Conservation (phyloP, 2,113 vertebrate genomes). For the Neogale vison region DNA sequence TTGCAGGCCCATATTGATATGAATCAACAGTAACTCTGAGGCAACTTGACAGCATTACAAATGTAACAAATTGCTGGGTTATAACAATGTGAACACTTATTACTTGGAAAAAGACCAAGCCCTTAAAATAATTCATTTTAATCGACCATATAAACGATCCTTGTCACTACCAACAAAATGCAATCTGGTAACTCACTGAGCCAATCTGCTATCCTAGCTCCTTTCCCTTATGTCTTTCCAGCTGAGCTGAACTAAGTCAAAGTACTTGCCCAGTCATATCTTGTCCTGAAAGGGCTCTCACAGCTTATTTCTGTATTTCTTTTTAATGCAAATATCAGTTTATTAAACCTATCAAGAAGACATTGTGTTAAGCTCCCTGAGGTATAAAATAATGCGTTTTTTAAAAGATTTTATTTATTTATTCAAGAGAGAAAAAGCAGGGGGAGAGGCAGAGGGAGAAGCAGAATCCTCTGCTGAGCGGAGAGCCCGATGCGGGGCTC, state of each 20-base stretch:
- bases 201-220: background rate
- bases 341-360: background rate
- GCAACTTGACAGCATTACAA: background rate
- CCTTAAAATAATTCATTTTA: background rate
- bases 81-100: background rate
- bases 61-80: background rate
- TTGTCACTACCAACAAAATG: background rate
- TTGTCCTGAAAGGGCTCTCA: background rate
- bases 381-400: background rate
- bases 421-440: background rate
- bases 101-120: background rate
- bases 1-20: background rate
- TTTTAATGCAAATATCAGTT: background rate
- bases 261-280: background rate
- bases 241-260: background rate
- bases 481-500: rapidly evolving
- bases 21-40: background rate
- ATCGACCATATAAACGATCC: background rate
- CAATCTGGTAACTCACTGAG: background rate
- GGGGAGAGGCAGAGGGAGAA: background rate
- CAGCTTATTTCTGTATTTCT: background rate
- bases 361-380: background rate
- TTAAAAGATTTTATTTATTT: background rate
- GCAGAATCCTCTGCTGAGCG: background rate
- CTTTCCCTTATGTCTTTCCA: no score